phyloP scores from a whole-genome alignment of 2,797 vertebrate genomes.

The Gorsachius magnificus region DNA sequence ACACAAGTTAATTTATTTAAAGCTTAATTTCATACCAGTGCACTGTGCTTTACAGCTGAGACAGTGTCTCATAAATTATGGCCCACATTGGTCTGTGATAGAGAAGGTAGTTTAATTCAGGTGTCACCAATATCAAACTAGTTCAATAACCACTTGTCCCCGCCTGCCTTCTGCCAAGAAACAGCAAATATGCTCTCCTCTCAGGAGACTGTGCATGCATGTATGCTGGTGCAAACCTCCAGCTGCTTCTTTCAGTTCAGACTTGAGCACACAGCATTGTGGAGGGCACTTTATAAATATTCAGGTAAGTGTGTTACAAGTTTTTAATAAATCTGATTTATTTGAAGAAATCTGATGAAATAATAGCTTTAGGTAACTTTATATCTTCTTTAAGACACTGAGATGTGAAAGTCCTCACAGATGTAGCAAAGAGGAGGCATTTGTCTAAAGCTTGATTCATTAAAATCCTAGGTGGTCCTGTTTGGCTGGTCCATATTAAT shows the following conservation, averaged over 20 bases:
- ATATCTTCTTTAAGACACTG: background rate
- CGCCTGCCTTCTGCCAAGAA: background rate
- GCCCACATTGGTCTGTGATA: background rate
- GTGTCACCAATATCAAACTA: background rate
- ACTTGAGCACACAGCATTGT: background rate
- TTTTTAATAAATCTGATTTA: background rate
- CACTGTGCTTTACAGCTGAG: background rate
- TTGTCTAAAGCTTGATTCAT: background rate
- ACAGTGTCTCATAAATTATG: background rate
- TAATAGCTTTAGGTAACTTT: background rate
- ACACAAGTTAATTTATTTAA: background rate
- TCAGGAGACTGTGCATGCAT: background rate
- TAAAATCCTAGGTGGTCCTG: conserved; percentile 24
- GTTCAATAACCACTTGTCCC: background rate
- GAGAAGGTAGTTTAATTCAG: background rate
- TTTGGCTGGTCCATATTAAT: conserved; percentile 10
- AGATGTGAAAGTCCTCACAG: background rate
- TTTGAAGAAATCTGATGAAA: background rate
- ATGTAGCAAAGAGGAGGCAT: background rate
- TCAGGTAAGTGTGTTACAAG: background rate
- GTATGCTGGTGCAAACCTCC: background rate
- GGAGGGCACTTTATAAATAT: background rate
- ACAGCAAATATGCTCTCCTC: background rate
- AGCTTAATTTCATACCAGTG: background rate
- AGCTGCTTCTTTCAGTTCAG: background rate